phyloP scores from a whole-genome alignment of 1,140 invertebrate species.

The Hypothenemus hampei region DNA sequence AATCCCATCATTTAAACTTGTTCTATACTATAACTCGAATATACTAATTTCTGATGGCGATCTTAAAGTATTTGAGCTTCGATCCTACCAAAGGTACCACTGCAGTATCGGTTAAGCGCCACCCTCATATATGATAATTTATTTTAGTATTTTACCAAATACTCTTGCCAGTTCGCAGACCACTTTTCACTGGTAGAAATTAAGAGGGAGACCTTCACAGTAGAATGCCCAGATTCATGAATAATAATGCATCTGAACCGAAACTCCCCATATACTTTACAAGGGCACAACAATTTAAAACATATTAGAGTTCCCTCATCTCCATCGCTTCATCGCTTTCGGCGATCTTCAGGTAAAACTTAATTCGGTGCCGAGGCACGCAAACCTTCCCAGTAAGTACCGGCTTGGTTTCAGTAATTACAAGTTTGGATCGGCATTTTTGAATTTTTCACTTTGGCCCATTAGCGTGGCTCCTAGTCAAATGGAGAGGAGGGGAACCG shows the following conservation, averaged over 20 bases:
- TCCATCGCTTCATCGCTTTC: slow-evolving; percentile 22
- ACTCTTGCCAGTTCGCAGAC: no score
- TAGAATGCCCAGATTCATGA: slow-evolving; percentile 1
- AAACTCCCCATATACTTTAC: slow-evolving; percentile 25
- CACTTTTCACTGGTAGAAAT: no score
- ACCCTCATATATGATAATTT: no score
- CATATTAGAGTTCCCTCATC: slow-evolving; percentile 31
- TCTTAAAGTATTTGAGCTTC: no score
- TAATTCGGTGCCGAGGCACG: slow-evolving; percentile 28
- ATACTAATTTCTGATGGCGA: no score
- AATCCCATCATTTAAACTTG: no score
- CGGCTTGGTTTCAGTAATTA: slow-evolving; percentile 26
- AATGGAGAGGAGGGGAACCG: neutral
- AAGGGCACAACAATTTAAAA: slow-evolving; percentile 36
- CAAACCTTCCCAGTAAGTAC: slow-evolving; percentile 22
- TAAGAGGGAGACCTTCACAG: no score
- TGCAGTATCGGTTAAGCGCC: no score
- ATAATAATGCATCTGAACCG: slow-evolving; percentile 7
- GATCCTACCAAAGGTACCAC: no score
- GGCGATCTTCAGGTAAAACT: slow-evolving; percentile 27
- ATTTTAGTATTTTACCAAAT: no score
- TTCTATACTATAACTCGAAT: no score
- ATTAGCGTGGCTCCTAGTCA: slow-evolving; percentile 16
- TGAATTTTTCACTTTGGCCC: slow-evolving; percentile 15
- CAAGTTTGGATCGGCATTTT: slow-evolving; percentile 16